These are phyloP conservation scores for Tachysurus fulvidraco DNA, from an alignment of 2,113 vertebrate genomes.

Conservation along the genomic window DNA sequence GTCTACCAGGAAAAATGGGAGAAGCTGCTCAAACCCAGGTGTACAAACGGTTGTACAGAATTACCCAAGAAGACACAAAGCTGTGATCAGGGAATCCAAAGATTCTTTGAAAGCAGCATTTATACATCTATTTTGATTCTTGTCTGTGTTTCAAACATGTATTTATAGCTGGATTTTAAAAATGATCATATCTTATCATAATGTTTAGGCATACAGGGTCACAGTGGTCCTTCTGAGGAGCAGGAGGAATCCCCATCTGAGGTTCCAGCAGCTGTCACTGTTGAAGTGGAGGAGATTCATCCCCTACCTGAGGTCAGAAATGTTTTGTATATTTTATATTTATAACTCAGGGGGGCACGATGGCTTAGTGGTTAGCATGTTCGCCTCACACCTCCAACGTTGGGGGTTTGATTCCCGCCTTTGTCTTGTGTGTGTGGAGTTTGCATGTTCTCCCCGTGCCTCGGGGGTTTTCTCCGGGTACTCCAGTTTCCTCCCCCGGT, in stretches of 20 bases:
- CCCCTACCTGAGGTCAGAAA: constrained; percentile 82
- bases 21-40: not conserved
- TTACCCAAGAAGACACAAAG: not conserved
- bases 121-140: not conserved
- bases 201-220: constrained; percentile 42
- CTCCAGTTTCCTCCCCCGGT: too few species aligned
- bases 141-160: not conserved
- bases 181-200: not conserved
- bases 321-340: not conserved
- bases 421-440: too few species aligned
- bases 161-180: not conserved
- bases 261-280: constrained; percentile 80
- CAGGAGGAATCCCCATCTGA: constrained; percentile 59
- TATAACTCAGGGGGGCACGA: too few species aligned
- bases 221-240: constrained; percentile 56
- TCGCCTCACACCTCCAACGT: too few species aligned
- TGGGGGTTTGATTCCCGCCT: too few species aligned
- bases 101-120: not conserved
- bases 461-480: too few species aligned
- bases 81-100: not conserved
- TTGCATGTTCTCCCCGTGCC: too few species aligned
- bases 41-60: not conserved
- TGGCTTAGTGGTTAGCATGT: too few species aligned
- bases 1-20: not conserved
- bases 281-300: constrained; percentile 86